Evolutionary conservation across 2,797 vertebrate genomes (phyloP).

Genomic region (Gymnoscopelus microlampas): DNA sequence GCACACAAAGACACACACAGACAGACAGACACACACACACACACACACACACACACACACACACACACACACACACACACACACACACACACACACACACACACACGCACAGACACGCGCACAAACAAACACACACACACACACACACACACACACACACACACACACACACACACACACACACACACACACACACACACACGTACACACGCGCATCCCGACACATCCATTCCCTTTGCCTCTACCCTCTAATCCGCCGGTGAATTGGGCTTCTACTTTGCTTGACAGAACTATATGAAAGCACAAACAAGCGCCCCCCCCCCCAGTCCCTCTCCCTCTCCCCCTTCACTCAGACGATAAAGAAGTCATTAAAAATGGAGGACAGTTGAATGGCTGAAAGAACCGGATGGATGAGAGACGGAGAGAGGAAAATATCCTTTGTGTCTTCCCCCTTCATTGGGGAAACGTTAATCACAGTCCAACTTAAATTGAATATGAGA

Average conservation of each 20-base stretch:
- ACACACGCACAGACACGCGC: background rate
- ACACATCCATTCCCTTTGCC: constrained; percentile 31
- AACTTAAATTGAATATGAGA: constrained; percentile 82
- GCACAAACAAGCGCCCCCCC: constrained; percentile 79
- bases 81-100: background rate
- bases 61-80: background rate
- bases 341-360: constrained; percentile 66
- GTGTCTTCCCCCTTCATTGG: constrained; percentile 71
- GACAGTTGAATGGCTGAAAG: constrained; percentile 75
- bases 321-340: constrained; percentile 47
- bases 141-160: background rate
- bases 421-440: constrained; percentile 63
- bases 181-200: background rate
- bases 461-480: constrained; percentile 79
- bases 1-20: too few relatives aligned
- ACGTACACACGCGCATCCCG: constrained; percentile 18
- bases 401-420: constrained; percentile 63
- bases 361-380: constrained; percentile 83
- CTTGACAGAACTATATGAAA: constrained; percentile 76
- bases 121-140: background rate
- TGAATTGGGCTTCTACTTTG: constrained; percentile 65
- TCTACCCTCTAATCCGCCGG: constrained; percentile 61
- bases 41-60: background rate
- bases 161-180: background rate
- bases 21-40: too few relatives aligned